These are phyloP conservation scores for Otus sunia DNA, from an alignment of 2,113 vertebrate genomes.

Conservation along the genomic window DNA sequence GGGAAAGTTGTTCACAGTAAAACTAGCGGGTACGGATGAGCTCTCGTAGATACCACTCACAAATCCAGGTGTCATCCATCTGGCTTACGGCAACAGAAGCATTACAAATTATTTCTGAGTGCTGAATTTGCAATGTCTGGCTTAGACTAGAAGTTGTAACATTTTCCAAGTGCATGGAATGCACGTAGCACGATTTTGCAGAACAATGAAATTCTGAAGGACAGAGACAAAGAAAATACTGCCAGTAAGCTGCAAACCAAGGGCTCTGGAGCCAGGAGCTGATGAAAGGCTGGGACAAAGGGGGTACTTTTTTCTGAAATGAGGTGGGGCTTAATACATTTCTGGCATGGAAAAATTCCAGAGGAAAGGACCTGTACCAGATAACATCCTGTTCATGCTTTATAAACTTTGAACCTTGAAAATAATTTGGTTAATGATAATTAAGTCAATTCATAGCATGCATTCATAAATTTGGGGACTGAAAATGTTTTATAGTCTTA, in stretches of 20 bases:
- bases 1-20: not conserved
- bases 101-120: not conserved
- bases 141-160: not conserved
- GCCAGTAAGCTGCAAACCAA: not conserved
- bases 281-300: not conserved
- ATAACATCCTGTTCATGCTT: not conserved
- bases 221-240: not conserved
- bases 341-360: not conserved
- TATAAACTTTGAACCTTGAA: not conserved
- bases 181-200: not conserved
- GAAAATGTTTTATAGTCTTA: not conserved
- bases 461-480: not conserved
- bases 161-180: not conserved
- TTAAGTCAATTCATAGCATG: not conserved
- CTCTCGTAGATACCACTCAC: not conserved
- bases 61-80: not conserved
- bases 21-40: not conserved
- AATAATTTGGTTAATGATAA: not conserved
- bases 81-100: not conserved
- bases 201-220: not conserved
- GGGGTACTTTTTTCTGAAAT: not conserved
- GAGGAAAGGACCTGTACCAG: not conserved
- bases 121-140: not conserved
- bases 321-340: rapidly evolving
- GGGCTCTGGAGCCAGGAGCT: not conserved